phyloP scores from a whole-genome alignment of 2,113 vertebrate species.

The Hippocampus guttulatus region DNA sequence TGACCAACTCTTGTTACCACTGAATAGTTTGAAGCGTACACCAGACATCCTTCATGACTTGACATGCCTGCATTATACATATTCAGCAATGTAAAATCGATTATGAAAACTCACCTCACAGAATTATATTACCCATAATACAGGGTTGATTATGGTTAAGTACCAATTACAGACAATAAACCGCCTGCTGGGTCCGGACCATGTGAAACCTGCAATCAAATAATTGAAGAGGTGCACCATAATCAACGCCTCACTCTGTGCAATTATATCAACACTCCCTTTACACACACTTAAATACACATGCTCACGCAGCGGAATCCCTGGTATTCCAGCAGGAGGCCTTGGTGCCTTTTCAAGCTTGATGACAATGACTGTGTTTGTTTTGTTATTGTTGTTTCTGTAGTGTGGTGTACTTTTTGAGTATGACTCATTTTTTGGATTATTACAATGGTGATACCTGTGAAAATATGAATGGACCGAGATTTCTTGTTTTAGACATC shows the following conservation, averaged over 20 bases:
- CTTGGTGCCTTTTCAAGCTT: neutral
- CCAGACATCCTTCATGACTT: neutral
- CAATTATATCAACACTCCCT: neutral
- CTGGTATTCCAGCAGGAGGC: conserved; percentile 20
- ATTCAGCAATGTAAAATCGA: neutral
- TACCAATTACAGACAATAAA: neutral
- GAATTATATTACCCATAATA: neutral
- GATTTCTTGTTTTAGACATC: neutral
- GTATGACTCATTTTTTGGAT: neutral
- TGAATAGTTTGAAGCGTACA: neutral
- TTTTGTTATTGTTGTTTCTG: too few species aligned
- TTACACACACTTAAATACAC: neutral
- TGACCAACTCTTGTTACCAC: neutral
- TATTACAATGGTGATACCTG: neutral
- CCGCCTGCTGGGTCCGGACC: neutral
- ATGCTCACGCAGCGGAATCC: conserved; percentile 26
- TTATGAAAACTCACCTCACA: neutral
- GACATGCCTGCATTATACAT: neutral
- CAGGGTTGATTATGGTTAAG: neutral
- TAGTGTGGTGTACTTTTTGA: neutral
- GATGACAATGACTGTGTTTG: neutral
- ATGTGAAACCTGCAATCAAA: neutral
- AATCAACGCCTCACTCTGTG: conserved; percentile 2
- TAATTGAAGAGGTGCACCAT: conserved; percentile 2
- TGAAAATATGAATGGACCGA: neutral